phyloP scores from a whole-genome alignment of 2,888 invertebrate species.

The Drosophila atripex region DNA sequence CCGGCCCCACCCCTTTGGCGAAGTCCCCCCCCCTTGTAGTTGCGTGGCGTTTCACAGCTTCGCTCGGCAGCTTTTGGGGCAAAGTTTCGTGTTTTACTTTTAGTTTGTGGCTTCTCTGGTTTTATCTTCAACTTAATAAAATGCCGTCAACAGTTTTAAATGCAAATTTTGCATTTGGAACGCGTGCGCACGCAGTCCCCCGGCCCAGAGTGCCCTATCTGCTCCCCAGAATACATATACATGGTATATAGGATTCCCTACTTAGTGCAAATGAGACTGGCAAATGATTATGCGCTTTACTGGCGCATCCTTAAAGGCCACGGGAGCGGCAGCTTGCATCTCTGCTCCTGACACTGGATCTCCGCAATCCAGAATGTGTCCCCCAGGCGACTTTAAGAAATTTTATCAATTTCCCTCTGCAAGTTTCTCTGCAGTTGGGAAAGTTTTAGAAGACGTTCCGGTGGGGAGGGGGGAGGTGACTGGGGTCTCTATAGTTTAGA shows the following conservation, averaged over 20 bases:
- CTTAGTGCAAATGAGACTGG: conserved; percentile 74
- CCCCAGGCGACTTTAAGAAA: conserved; percentile 65
- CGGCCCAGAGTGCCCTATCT: background rate
- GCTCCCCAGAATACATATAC: background rate
- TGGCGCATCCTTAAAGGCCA: conserved; percentile 58
- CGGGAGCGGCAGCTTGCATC: conserved; percentile 9
- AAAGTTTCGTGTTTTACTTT: conserved; percentile 77
- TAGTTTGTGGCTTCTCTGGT: conserved; percentile 80
- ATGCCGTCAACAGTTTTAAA: conserved; percentile 80
- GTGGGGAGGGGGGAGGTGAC: background rate
- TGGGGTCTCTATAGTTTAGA: conserved; percentile 24
- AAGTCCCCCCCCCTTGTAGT: conserved; percentile 15
- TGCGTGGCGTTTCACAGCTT: conserved; percentile 74
- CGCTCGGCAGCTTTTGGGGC: conserved; percentile 69
- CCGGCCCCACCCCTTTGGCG: background rate
- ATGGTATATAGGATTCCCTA: conserved; percentile 21
- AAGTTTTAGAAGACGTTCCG: conserved; percentile 46
- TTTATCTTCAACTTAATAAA: conserved; percentile 80
- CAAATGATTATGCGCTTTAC: conserved; percentile 74
- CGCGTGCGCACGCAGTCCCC: conserved; percentile 42
- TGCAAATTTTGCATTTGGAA: conserved; percentile 73
- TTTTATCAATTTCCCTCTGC: conserved; percentile 71
- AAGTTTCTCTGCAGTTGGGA: conserved; percentile 57
- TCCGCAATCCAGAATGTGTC: conserved; percentile 46
- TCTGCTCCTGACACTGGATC: conserved; percentile 25